Conservation (phyloP, 2,113 vertebrate species). For the Chascanopsetta lugubris region DNA sequence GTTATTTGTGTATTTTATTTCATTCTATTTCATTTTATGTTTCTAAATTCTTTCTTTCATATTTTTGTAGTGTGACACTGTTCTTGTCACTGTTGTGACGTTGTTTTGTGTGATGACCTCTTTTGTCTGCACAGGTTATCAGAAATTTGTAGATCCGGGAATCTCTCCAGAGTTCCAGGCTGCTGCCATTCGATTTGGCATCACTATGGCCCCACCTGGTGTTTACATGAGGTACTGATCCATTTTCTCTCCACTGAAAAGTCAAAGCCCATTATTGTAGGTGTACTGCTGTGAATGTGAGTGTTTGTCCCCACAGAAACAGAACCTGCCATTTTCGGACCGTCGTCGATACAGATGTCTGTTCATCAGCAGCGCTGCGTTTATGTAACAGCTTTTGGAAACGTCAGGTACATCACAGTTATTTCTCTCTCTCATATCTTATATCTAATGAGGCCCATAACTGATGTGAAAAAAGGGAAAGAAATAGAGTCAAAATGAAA, state of each 20-base stretch:
- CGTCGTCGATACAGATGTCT: constrained; percentile 37
- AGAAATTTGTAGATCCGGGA: constrained; percentile 86
- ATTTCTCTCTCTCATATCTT: too few species aligned
- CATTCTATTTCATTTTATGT: too few species aligned
- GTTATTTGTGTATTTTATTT: too few species aligned
- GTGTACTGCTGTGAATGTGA: not conserved
- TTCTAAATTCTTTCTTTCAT: too few species aligned
- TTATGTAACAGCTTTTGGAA: constrained; percentile 97
- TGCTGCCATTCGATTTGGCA: constrained; percentile 75
- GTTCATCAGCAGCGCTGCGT: constrained; percentile 79
- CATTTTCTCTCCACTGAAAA: not conserved
- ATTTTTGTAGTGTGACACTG: not conserved
- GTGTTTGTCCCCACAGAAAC: constrained; percentile 78
- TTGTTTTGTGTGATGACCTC: not conserved
- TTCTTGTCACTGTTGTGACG: not conserved
- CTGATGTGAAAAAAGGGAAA: too few species aligned
- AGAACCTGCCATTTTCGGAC: constrained; percentile 81
- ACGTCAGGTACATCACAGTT: constrained; percentile 81
- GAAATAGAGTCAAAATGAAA: too few species aligned
- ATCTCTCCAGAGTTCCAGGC: constrained; percentile 82
- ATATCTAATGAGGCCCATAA: too few species aligned
- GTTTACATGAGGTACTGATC: constrained; percentile 87
- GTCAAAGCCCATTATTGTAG: not conserved
- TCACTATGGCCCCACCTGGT: constrained; percentile 87
- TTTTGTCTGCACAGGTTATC: constrained; percentile 77